Evolutionary conservation across 2,797 vertebrate genomes (phyloP), one percentile per base, ranked within the genome.

Genomic region (Chaetophractus vellerosus): DNA sequence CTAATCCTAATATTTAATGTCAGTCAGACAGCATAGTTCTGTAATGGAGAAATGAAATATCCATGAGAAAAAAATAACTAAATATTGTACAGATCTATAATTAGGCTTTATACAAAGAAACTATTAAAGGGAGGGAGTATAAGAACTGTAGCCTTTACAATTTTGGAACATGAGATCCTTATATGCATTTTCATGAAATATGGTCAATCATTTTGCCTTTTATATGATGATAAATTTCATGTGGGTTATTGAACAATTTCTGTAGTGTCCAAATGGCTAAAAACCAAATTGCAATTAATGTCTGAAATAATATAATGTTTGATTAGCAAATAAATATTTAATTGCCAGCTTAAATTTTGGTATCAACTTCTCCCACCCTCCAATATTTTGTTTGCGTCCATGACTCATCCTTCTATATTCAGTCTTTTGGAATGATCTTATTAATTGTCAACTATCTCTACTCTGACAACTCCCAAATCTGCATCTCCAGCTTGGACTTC

Each of bases 11-110:
- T 9, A 15, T 48, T 41, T 4, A 75, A 61, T 93, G 1, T 5
- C 9, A 59, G 66, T 96, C n/a, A 87, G 81, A 88, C 5, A 2
- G 93, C 64, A 69, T 63, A 9, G 5, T 75, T 95, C 63, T 93
- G 28, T 91, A 48, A 87, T 75, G 9, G 76, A 68, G 68, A 83
- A 38, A 78, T 78, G 24, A 86, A 96, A 33, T 87, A 28, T 80
- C 64, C 63, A 6, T 38, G 57, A 76, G 24, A 61, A 90, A 92
- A 92, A 48, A 36, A 89, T 69, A n/a, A 81, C 94, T 91, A 74
- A 93, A 57, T 48, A 90, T 33, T 52, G 23, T 55, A 69, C 48
- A 89, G 33, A 63, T 38, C 88, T 88, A 48, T 74, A 88, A 38
- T 50, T 78, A 23, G 19, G 7, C 66, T 90, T 79, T 79, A 66